These are phyloP conservation scores for Camponotus floridanus DNA, from an alignment of 1,140 invertebrate genomes.

Conservation along the genomic window DNA sequence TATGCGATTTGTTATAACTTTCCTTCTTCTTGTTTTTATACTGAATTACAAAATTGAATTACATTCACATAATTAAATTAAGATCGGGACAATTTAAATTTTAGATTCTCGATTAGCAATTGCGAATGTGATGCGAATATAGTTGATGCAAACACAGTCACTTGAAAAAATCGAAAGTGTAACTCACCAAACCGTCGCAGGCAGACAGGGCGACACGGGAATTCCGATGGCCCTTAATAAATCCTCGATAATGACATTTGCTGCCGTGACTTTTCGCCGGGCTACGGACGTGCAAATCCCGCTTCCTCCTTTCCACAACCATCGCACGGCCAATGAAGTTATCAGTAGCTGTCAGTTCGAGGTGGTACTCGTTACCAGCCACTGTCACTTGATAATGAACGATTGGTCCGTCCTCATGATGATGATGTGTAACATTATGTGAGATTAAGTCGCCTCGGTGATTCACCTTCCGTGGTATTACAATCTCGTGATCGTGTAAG, in stretches of 20 bases:
- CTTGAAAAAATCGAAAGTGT: slow-evolving; percentile 29
- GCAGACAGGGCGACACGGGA: slow-evolving; percentile 92
- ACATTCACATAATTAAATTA: not conserved
- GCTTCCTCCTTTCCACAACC: slow-evolving; percentile 90
- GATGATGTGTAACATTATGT: slow-evolving; percentile 86
- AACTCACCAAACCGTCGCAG: slow-evolving; percentile 94
- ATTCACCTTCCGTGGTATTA: slow-evolving; percentile 88
- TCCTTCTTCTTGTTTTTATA: not conserved
- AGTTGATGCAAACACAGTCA: not conserved
- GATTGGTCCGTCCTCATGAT: slow-evolving; percentile 75
- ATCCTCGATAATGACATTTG: slow-evolving; percentile 92
- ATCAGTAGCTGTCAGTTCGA: slow-evolving; percentile 88
- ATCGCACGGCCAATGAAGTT: slow-evolving; percentile 90
- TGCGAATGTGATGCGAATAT: not conserved
- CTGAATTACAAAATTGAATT: not conserved
- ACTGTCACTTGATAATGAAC: slow-evolving; percentile 88
- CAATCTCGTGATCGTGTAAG: slow-evolving; percentile 85
- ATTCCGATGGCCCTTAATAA: slow-evolving; percentile 88
- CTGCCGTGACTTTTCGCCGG: slow-evolving; percentile 84
- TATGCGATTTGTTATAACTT: not conserved
- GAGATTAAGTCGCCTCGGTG: slow-evolving; percentile 86
- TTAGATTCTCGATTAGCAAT: not conserved
- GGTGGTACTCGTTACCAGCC: slow-evolving; percentile 86
- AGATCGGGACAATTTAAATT: not conserved
- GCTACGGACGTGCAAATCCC: slow-evolving; percentile 86